A percentile compares a stretch with the other conserved stretches of the same genome.
Conservation (phyloP, 2,888 invertebrate species). For the Drosophila nr. medialis region DNA sequence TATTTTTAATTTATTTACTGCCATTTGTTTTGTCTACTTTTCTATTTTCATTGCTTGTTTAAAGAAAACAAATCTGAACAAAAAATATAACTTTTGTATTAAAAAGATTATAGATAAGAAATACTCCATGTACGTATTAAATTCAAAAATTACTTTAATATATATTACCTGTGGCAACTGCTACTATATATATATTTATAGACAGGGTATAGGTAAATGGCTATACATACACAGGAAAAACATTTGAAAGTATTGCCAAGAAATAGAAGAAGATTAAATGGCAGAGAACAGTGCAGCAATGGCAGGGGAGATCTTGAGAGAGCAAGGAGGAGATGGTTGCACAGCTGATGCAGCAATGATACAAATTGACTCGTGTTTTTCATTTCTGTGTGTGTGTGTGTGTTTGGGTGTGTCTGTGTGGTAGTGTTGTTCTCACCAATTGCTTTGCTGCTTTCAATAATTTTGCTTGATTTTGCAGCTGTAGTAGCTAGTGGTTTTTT, state of each 20-base stretch:
- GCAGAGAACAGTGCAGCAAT: constrained; percentile 22
- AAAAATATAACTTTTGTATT: background rate
- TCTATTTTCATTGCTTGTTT: background rate
- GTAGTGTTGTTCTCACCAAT: constrained; percentile 25
- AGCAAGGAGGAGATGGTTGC: constrained; percentile 21
- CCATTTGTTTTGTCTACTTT: background rate
- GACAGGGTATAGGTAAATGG: constrained; percentile 31
- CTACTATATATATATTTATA: background rate
- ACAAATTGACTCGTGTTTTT: constrained; percentile 73
- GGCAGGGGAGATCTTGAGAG: background rate
- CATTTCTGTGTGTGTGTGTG: constrained; percentile 27
- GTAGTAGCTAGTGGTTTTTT: constrained; percentile 35
- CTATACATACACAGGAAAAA: constrained; percentile 48
- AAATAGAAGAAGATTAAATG: constrained; percentile 56
- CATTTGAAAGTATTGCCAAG: constrained; percentile 62
- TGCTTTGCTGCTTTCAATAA: constrained; percentile 59
- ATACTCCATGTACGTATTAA: background rate
- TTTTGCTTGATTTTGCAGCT: constrained; percentile 52
- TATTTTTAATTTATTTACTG: background rate
- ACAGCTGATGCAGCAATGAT: constrained; percentile 39
- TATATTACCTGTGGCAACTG: constrained; percentile 1
- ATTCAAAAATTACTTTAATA: background rate
- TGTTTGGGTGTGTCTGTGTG: background rate
- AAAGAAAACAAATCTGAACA: background rate
- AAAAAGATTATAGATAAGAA: background rate